Percentiles rank a stretch among this genome's conserved stretches.
Evolutionary conservation across 2,888 invertebrate genomes (phyloP).

Genomic region (Acanthoscelides obtectus): DNA sequence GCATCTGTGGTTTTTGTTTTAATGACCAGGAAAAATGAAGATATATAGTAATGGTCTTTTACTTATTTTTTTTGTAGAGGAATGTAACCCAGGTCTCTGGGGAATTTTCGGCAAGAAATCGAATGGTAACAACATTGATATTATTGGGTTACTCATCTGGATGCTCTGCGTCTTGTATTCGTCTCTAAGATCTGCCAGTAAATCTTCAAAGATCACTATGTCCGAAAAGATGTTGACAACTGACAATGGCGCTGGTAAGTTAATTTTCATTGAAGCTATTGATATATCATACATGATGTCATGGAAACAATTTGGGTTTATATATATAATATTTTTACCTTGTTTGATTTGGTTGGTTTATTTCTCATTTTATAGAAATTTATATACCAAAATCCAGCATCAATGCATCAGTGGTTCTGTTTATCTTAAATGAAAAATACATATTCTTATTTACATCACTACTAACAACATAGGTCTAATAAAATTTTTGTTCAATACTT

Average conservation of each 20-base stretch:
- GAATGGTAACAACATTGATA: conserved; percentile 58
- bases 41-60: no score
- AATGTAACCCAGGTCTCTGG: conserved; percentile 73
- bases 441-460: neutral
- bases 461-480: neutral
- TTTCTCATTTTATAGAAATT: no score
- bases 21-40: no score
- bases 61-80: conserved; percentile 45
- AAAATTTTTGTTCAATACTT: neutral
- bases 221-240: conserved; percentile 72
- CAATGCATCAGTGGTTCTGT: no score
- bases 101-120: conserved; percentile 44
- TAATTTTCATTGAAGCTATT: neutral
- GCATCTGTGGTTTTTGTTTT: no score
- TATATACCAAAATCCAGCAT: no score
- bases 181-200: conserved; percentile 89
- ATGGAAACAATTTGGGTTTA: conserved; percentile 2
- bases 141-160: conserved; percentile 92
- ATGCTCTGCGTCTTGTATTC: conserved; percentile 94
- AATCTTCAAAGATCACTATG: conserved; percentile 87
- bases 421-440: neutral
- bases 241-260: conserved; percentile 63
- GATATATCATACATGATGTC: neutral
- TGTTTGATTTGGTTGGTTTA: conserved; percentile 10
- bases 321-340: conserved; percentile 5